Conservation (phyloP, 30 jellyfish, hydroid and myxozoan species). For the Morbakka virulenta region DNA sequence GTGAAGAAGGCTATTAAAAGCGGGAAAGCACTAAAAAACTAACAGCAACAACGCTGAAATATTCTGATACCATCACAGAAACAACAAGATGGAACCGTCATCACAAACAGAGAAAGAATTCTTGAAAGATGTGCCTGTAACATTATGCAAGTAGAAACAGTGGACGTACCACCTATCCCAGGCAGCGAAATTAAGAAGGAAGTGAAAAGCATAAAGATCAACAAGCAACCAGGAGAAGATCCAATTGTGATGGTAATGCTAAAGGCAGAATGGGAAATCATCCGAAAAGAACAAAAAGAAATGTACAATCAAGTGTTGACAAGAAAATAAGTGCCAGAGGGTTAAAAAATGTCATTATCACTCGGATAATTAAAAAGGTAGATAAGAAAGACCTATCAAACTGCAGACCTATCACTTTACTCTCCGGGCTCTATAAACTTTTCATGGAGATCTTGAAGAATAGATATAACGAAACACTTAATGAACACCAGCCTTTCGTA, state of each 20-base stretch:
- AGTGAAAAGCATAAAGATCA: too few relatives aligned
- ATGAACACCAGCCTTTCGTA: too few relatives aligned
- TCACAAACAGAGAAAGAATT: not conserved
- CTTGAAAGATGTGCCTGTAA: not conserved
- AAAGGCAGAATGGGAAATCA: too few relatives aligned
- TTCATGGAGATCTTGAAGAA: not conserved
- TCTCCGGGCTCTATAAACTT: not conserved
- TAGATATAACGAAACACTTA: not conserved
- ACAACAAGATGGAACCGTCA: constrained; percentile 9
- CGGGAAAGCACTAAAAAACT: constrained; percentile 7
- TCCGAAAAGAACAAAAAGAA: too few relatives aligned
- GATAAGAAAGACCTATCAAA: not conserved
- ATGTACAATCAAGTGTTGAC: too few relatives aligned
- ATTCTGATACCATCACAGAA: not conserved
- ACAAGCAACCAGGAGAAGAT: too few relatives aligned
- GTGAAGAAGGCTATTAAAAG: constrained; percentile 3
- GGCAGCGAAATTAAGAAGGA: constrained; percentile 30
- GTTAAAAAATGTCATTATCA: too few relatives aligned
- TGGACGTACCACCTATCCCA: constrained; percentile 16
- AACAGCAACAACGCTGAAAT: not conserved
- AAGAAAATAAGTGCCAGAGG: too few relatives aligned
- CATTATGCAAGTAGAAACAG: constrained; percentile 1
- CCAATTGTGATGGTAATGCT: too few relatives aligned
- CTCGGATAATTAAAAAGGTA: too few relatives aligned
- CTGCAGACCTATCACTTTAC: not conserved